Evolutionary conservation across 23 tunicate species (phyloP), one percentile per base, ranked within the genome.

Genomic region (Ascidia mentula): DNA sequence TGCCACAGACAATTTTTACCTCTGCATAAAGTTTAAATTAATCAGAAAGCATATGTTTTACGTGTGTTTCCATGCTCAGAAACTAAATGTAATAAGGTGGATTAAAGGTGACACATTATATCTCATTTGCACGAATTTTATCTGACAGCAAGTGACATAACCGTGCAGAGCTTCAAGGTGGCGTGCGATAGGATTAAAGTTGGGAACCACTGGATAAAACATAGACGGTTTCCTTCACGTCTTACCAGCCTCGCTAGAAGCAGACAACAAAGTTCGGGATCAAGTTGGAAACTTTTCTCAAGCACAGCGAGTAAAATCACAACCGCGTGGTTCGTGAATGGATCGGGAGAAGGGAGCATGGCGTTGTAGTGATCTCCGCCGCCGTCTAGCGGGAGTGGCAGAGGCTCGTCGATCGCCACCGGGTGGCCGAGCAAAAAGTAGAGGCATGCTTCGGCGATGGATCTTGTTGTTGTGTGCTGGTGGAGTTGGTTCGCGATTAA

Each of bases 401-500:
- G 80, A 20, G 87, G 84, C 53, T 94, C 90, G 37, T 70, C 78
- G 26, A 86, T 37, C 38, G 77, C 60, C 46, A 82, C 73, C n/a
- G 90, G 79, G 38, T 88, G 86, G 26, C 99, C 91, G 32, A 86
- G 79, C 15, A 96, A 76, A 30, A 96, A 76, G 46, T 83, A 90
- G 72, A 96, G 45, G 70, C 97, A 92, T 0, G 96, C 84, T 45
- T 96, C 99, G 30, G 91, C 87, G 32, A 96, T 45, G 13, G 71
- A 28, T 8, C 74, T 60, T 8, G 92, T 79, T 45, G 99, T 77
- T 8, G 69, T 60, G 59, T 90, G 92, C 82, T 96, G 96, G 74
- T 96, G 95, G 31, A 96, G 86, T 46, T 96, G 99, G 69, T 96
- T 96, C 59, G 97, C 99, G 18, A 96, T 77, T 38, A 96, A 75